A percentile compares a stretch with the other conserved stretches of the same genome.
These are phyloP conservation scores for Bombus sibiricus DNA, from an alignment of 1,140 invertebrate genomes.

Conservation along the genomic window DNA sequence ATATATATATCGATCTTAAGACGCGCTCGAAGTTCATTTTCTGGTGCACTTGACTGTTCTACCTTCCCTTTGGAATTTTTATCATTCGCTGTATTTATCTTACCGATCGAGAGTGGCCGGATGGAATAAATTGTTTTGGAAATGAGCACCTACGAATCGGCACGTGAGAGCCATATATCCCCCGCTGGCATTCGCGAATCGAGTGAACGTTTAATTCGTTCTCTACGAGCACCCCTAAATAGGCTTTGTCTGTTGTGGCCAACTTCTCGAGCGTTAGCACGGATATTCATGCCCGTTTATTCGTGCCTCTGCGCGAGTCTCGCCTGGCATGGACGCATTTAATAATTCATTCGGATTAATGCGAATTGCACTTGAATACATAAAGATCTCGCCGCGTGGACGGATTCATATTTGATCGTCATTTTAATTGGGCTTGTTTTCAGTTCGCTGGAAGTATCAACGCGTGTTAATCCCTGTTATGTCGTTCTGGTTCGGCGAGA, in stretches of 20 bases:
- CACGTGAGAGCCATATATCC: not conserved
- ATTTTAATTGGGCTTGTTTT: not conserved
- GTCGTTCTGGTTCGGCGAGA: not conserved
- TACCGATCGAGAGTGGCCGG: not conserved
- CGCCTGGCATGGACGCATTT: not conserved
- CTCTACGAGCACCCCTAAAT: conserved; percentile 13
- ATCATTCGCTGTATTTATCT: conserved; percentile 49
- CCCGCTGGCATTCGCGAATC: not conserved
- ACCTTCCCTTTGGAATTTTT: conserved; percentile 50
- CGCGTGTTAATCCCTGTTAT: not conserved
- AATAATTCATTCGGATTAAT: conserved; percentile 41
- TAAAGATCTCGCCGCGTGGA: not conserved
- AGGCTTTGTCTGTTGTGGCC: conserved; percentile 11
- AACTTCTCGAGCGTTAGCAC: conserved; percentile 4
- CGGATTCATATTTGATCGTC: conserved; percentile 14
- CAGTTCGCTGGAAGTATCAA: not conserved
- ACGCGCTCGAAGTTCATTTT: conserved; percentile 51
- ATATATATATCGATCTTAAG: conserved; percentile 46
- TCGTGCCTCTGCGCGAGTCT: not conserved
- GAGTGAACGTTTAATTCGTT: conserved; percentile 3
- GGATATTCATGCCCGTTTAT: conserved; percentile 21
- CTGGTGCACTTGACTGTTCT: conserved; percentile 25
- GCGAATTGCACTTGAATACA: conserved; percentile 20
- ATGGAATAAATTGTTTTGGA: not conserved
- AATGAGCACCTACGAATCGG: not conserved